Conservation (phyloP, 2,888 invertebrate species). For the Heliconius charithonia region DNA sequence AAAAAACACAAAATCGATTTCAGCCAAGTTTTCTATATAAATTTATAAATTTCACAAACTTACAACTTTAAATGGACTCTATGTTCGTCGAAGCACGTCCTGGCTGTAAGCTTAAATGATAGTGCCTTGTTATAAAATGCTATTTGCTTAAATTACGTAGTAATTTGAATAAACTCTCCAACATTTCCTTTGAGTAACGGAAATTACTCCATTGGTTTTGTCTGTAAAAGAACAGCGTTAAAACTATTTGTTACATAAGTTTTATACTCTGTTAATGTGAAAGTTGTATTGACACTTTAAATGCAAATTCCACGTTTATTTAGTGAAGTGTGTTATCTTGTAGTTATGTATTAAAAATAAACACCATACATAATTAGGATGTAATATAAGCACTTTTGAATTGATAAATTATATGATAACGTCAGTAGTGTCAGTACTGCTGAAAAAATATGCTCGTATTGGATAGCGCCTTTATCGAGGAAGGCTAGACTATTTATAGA, state of each 20-base stretch:
- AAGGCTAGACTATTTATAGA: too few species aligned
- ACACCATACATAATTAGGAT: background rate
- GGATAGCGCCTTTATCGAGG: too few species aligned
- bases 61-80: constrained; percentile 6
- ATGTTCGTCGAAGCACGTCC: constrained; percentile 13
- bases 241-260: background rate
- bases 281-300: background rate
- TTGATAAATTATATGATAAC: too few species aligned
- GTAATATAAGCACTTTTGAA: too few species aligned
- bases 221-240: background rate
- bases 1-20: background rate
- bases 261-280: background rate
- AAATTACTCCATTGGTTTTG: constrained; percentile 25
- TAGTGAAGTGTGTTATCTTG: background rate
- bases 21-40: background rate
- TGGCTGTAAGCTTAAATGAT: constrained; percentile 13
- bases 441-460: too few species aligned
- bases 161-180: constrained; percentile 16
- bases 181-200: constrained; percentile 20
- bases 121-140: constrained; percentile 25
- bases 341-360: background rate
- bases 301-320: background rate
- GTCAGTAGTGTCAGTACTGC: too few species aligned
- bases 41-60: constrained; percentile 7
- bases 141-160: constrained; percentile 19